phyloP scores from a whole-genome alignment of 2,113 vertebrate species.

The Lasiurus borealis region DNA sequence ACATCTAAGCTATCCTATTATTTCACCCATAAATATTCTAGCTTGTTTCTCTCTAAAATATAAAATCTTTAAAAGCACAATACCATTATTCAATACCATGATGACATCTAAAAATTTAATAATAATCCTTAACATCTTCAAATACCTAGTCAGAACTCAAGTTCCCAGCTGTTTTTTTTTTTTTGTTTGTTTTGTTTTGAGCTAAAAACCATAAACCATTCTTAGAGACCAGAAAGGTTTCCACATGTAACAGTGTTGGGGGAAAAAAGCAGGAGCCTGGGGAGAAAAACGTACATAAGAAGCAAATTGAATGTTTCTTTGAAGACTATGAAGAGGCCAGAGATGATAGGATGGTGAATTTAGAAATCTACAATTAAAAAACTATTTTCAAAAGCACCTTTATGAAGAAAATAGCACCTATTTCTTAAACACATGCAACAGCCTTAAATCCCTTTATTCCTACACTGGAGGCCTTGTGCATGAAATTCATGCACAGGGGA shows the following conservation, averaged over 20 bases:
- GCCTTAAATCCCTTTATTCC: not conserved
- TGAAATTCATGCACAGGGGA: no score
- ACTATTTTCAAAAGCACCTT: constrained; percentile 29
- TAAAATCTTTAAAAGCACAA: constrained; percentile 25
- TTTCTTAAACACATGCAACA: not conserved
- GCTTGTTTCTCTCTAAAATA: not conserved
- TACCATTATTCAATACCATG: not conserved
- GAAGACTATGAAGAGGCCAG: not conserved
- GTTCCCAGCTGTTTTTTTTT: not conserved
- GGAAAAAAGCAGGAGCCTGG: not conserved
- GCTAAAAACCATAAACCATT: constrained; percentile 8
- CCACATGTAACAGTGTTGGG: not conserved
- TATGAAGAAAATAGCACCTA: not conserved
- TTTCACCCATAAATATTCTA: not conserved
- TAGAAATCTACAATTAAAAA: not conserved
- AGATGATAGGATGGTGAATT: not conserved
- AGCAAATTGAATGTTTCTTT: not conserved
- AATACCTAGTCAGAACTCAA: constrained; percentile 18
- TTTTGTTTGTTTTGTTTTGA: no score
- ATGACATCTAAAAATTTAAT: constrained; percentile 12
- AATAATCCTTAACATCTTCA: constrained; percentile 44
- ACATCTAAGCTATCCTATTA: not conserved
- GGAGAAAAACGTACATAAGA: not conserved
- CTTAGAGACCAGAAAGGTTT: not conserved
- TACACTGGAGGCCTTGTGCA: not conserved